Evolutionary conservation across 92 coral and sea anemone genomes (phyloP), one percentile per base, ranked within the genome.

Genomic region (Bergia sp.): DNA sequence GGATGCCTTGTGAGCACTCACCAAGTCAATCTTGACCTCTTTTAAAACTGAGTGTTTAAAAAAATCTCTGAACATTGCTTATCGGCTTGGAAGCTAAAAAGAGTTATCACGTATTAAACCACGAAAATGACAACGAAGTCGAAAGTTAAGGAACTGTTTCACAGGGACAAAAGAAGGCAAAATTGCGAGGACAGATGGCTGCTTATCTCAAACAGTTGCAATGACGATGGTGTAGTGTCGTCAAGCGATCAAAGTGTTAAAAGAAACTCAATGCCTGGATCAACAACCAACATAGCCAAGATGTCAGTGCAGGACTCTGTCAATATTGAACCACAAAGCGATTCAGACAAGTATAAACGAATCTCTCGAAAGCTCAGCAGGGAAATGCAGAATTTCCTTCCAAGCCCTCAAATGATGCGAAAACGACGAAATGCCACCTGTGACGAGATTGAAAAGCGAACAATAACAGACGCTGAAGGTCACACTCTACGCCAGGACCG

Each of bases 381-480:
- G 67, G 50, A 38, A 43, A 81, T 81, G 73, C 85, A 39, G 53
- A 61, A 57, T 43, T 81, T 81, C 37, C 38, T 81, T 37, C 85
- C 85, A 61, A 81, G 85, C 73, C 85, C 85, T 13, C 36, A 81
- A 61, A 81, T 81, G 72, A 81, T 81, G 53, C 85, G 85, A 57
- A 81, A 61, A 58, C 85, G 85, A 81, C 45, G 85, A 81, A 81
- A 81, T 21, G 85, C 85, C 4, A 81, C 85, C 7, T 81, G 85
- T 61, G 74, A 61, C 36, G 85, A 81, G 74, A 81, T 81, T 37
- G 85, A 81, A 57, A 81, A 81, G 85, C 53, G 37, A 61, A 81
- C 85, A 81, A 11, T 58, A 39, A 81, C 85, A 8, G 73, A 81
- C 13, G 39, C 6, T 29, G 85, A 37, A 20, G 85, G 85, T 0